Conservation (phyloP, 2,113 vertebrate genomes). For the Erinaceus europaeus region DNA sequence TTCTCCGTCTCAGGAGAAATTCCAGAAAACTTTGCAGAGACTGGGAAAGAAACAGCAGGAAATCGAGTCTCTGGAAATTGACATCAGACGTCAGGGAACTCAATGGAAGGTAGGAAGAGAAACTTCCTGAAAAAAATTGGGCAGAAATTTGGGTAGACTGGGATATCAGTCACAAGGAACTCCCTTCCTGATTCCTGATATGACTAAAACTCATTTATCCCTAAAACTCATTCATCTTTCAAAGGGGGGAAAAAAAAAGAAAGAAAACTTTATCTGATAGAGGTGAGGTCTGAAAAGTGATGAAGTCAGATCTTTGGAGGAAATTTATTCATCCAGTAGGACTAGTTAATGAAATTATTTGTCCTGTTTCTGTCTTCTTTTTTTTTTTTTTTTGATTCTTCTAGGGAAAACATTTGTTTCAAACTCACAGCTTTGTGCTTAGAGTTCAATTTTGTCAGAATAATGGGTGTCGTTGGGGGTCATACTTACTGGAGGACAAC, state of each 20-base stretch:
- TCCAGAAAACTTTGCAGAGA: background rate
- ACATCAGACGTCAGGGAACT: background rate
- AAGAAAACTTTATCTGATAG: background rate
- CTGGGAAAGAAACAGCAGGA: background rate
- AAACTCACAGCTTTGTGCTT: too few species aligned
- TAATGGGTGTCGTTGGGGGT: fast-evolving
- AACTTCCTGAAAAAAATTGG: background rate
- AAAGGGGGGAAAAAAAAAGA: too few species aligned
- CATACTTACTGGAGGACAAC: background rate
- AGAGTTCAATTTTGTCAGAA: background rate
- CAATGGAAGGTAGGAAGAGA: background rate
- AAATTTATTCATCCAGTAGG: background rate
- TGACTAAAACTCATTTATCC: background rate
- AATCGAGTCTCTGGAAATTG: background rate
- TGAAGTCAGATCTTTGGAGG: background rate
- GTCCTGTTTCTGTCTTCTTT: too few species aligned
- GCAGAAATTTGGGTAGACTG: background rate
- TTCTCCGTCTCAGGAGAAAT: background rate
- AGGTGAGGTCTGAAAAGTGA: background rate
- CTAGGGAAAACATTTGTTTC: too few species aligned
- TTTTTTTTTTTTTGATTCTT: too few species aligned
- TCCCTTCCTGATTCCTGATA: background rate
- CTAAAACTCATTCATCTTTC: too few species aligned
- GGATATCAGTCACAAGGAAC: background rate
- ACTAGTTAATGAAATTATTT: too few species aligned